phyloP scores from a whole-genome alignment of 2,888 invertebrate genomes.

The Metellina segmentata region DNA sequence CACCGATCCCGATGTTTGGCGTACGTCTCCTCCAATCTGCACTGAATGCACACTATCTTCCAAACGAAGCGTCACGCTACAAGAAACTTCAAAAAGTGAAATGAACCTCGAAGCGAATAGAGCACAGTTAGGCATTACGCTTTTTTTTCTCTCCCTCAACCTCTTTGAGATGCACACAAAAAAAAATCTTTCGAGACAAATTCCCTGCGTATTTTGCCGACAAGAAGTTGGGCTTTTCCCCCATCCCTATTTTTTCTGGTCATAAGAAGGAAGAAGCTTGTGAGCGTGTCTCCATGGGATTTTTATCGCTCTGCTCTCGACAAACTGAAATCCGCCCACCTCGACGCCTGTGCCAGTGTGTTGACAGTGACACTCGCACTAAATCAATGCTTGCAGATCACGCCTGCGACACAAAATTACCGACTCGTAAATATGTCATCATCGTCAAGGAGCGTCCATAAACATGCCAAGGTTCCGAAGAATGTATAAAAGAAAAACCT shows the following conservation, averaged over 20 bases:
- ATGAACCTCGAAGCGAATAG: conserved; percentile 17
- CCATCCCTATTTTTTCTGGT: not conserved
- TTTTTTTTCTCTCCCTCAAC: not conserved
- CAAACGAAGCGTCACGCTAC: not conserved
- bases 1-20: no score
- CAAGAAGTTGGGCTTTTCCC: not conserved
- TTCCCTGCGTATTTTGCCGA: conserved; percentile 18
- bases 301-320: conserved; percentile 41
- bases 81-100: conserved; percentile 8
- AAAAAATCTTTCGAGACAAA: conserved; percentile 35
- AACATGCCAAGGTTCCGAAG: conserved; percentile 44
- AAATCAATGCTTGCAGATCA: conserved; percentile 65
- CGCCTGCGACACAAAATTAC: conserved; percentile 25
- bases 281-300: conserved; percentile 44
- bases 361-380: conserved; percentile 72
- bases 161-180: not conserved
- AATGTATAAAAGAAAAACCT: not conserved
- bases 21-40: no score
- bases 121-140: not conserved
- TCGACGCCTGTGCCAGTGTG: conserved; percentile 26
- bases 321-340: conserved; percentile 57
- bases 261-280: not conserved
- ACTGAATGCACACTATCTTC: no score
- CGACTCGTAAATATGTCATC: conserved; percentile 69
- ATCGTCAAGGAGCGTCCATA: conserved; percentile 19